Evolutionary conservation across 2,888 invertebrate species (phyloP).

Genomic region (Hyppa rectilinea): DNA sequence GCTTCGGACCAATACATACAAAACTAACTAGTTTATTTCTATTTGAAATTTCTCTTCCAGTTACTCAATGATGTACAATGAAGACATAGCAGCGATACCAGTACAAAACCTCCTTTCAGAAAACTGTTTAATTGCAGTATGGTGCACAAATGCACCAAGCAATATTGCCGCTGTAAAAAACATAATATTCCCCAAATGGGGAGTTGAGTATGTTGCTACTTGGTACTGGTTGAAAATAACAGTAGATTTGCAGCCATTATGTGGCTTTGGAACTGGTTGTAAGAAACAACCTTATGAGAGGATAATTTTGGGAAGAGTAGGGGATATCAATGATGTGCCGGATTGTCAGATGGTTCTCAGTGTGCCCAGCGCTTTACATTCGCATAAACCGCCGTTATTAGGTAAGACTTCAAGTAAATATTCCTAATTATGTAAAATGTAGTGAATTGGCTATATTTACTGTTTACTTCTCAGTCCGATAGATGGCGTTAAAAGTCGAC

Average conservation of each 20-base stretch:
- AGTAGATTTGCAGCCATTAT: slow-evolving; percentile 92
- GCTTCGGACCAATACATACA: too few relatives aligned
- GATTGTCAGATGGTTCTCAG: slow-evolving; percentile 93
- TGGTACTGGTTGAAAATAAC: slow-evolving; percentile 98
- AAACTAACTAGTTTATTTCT: too few relatives aligned
- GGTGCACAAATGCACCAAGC: slow-evolving; percentile 97
- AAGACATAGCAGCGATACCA: slow-evolving; percentile 93
- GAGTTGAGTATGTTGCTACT: slow-evolving; percentile 92
- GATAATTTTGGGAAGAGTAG: slow-evolving; percentile 88
- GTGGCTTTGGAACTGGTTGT: slow-evolving; percentile 91
- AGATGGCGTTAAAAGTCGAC: too few relatives aligned
- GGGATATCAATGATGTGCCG: slow-evolving; percentile 77
- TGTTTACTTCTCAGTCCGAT: too few relatives aligned
- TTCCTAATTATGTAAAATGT: too few relatives aligned
- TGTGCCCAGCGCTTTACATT: slow-evolving; percentile 97
- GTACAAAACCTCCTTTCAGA: slow-evolving; percentile 91
- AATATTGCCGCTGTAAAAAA: slow-evolving; percentile 93
- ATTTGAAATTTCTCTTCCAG: slow-evolving; percentile 82
- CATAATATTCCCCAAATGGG: slow-evolving; percentile 95
- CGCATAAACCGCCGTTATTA: slow-evolving; percentile 97
- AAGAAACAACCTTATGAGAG: slow-evolving; percentile 97
- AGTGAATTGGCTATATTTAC: too few relatives aligned
- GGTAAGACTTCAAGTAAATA: too few relatives aligned
- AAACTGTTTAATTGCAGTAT: slow-evolving; percentile 94
- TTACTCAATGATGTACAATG: slow-evolving; percentile 95